Conservation (phyloP, 2,113 vertebrate species). For the Lamprotornis superbus region DNA sequence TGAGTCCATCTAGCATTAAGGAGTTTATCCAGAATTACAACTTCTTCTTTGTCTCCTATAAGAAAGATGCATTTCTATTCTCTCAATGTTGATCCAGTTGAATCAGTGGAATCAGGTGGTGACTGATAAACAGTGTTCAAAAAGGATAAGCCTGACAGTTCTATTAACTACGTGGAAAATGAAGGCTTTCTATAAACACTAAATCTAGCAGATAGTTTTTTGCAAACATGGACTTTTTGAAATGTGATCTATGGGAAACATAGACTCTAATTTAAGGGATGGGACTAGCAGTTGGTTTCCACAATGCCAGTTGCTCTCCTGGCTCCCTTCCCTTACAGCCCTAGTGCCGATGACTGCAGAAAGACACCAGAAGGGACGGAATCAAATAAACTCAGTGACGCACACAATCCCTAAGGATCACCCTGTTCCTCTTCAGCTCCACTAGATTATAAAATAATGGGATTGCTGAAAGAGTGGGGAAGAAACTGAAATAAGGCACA, state of each 20-base stretch:
- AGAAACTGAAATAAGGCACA: accelerated
- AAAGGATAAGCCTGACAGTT: not conserved
- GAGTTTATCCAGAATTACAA: not conserved
- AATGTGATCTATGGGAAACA: not conserved
- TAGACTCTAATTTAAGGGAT: not conserved
- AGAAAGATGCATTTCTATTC: not conserved
- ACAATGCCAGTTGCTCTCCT: not conserved
- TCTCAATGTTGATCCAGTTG: not conserved
- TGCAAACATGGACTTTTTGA: not conserved
- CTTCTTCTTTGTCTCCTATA: not conserved
- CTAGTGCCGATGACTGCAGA: not conserved
- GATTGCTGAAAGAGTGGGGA: not conserved
- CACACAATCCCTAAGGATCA: not conserved
- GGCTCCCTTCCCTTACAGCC: not conserved
- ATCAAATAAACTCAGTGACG: not conserved
- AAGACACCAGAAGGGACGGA: not conserved
- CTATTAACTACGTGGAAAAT: not conserved
- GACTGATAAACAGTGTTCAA: not conserved
- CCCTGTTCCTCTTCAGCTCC: not conserved
- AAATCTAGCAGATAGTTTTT: not conserved
- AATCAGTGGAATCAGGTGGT: not conserved
- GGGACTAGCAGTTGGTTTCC: not conserved
- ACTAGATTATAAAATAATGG: not conserved
- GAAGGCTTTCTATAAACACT: not conserved
- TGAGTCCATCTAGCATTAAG: slow-evolving; percentile 13